Conservation (phyloP, 2,888 invertebrate genomes). For the Eurytoma californica region DNA sequence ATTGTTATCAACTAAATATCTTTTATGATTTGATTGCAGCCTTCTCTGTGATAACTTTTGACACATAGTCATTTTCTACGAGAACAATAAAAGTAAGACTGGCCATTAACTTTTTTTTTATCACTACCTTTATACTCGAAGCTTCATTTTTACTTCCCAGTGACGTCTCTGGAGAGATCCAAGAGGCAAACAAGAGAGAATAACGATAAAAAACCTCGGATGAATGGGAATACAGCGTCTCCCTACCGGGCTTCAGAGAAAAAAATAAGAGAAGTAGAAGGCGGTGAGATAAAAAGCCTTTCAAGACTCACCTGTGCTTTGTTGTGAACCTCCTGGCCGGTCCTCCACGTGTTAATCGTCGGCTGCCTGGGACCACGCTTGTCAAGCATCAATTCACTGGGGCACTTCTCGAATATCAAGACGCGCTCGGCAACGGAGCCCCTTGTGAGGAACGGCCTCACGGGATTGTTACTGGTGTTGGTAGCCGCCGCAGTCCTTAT, state of each 20-base stretch:
- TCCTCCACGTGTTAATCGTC: constrained; percentile 75
- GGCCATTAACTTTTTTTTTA: no score
- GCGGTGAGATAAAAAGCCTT: neutral
- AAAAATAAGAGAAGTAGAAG: neutral
- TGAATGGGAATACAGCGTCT: no score
- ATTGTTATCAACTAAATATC: no score
- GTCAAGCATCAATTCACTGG: constrained; percentile 85
- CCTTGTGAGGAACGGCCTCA: constrained; percentile 89
- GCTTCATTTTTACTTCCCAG: no score
- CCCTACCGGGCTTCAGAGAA: neutral
- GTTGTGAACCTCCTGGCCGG: constrained; percentile 73
- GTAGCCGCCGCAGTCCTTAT: constrained; percentile 70
- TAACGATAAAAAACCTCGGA: no score
- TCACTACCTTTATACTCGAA: no score
- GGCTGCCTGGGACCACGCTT: constrained; percentile 79
- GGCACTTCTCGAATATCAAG: constrained; percentile 92
- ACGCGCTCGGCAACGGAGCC: constrained; percentile 94
- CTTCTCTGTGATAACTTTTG: no score
- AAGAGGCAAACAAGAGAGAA: no score
- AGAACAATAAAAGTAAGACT: no score
- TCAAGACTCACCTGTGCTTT: constrained; percentile 76
- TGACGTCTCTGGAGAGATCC: no score
- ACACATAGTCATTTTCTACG: no score
- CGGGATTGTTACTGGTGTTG: constrained; percentile 80
- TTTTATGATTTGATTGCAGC: neutral